These are phyloP conservation scores for Antheraea mylitta DNA, from an alignment of 1,140 invertebrate genomes.

Conservation along the genomic window DNA sequence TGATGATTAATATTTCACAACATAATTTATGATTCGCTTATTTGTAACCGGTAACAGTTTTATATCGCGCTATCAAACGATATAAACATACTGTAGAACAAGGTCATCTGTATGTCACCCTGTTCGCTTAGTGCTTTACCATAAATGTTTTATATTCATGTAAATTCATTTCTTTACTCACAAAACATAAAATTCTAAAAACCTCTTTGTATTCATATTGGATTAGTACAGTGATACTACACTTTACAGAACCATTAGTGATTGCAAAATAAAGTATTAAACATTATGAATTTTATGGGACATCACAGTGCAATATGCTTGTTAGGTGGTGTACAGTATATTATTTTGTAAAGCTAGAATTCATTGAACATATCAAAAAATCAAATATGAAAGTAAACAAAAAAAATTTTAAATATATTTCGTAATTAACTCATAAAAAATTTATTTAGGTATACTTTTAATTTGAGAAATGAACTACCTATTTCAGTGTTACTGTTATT, in stretches of 20 bases:
- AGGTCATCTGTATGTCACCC: background rate
- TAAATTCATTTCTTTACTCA: background rate
- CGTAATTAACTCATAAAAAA: background rate
- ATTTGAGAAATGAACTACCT: constrained; percentile 5
- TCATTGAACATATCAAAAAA: background rate
- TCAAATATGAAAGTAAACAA: too few relatives aligned
- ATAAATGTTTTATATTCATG: background rate
- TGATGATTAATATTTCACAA: background rate
- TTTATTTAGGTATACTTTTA: background rate
- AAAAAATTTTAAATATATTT: too few relatives aligned
- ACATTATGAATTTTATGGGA: background rate
- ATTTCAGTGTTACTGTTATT: constrained; percentile 63
- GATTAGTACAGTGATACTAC: background rate
- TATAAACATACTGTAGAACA: background rate
- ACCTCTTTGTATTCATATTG: background rate
- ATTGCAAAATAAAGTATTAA: background rate
- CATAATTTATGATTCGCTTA: background rate
- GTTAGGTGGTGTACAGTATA: background rate
- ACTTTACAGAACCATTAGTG: background rate
- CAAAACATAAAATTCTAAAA: background rate
- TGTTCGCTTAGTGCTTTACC: background rate
- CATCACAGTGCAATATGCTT: background rate
- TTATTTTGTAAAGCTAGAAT: background rate
- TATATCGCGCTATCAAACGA: constrained; percentile 18
- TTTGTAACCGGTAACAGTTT: background rate